These are phyloP conservation scores for Cotesia typhae DNA, from an alignment of 1,140 invertebrate genomes.

Conservation along the genomic window DNA sequence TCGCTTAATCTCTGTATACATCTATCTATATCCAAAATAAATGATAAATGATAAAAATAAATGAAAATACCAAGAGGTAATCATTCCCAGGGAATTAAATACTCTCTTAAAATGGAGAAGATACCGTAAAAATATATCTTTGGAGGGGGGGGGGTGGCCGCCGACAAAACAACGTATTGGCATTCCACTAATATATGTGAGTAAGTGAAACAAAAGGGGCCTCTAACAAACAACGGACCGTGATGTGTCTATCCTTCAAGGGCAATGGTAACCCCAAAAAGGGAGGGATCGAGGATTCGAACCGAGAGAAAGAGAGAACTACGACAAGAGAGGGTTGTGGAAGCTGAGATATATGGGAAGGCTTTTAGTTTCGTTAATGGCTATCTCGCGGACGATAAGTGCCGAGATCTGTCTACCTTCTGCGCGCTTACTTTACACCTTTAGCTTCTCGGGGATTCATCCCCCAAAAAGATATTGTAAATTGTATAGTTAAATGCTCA, in stretches of 20 bases:
- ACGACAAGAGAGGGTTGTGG: slow-evolving; percentile 45
- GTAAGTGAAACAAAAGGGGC: slow-evolving; percentile 36
- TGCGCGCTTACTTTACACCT: slow-evolving; percentile 44
- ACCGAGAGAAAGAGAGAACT: background rate
- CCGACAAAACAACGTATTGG: background rate
- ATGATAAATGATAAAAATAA: background rate
- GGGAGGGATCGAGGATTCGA: background rate
- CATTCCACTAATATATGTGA: slow-evolving; percentile 37
- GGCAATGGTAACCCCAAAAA: slow-evolving; percentile 24
- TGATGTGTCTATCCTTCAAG: slow-evolving; percentile 41
- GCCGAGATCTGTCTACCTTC: slow-evolving; percentile 44
- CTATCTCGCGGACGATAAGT: slow-evolving; percentile 47
- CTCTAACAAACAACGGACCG: slow-evolving; percentile 35
- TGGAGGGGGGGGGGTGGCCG: background rate
- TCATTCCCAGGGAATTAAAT: no score
- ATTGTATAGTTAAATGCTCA: slow-evolving; percentile 8
- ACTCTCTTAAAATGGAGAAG: background rate
- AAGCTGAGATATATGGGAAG: slow-evolving; percentile 52
- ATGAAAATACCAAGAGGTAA: background rate
- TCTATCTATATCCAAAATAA: background rate
- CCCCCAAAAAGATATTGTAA: slow-evolving; percentile 6
- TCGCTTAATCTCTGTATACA: no score
- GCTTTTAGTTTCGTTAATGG: slow-evolving; percentile 49
- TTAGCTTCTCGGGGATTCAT: slow-evolving; percentile 22
- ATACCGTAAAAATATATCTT: background rate